Conservation (phyloP, 1,140 invertebrate genomes). For the Drosophila bocqueti region DNA sequence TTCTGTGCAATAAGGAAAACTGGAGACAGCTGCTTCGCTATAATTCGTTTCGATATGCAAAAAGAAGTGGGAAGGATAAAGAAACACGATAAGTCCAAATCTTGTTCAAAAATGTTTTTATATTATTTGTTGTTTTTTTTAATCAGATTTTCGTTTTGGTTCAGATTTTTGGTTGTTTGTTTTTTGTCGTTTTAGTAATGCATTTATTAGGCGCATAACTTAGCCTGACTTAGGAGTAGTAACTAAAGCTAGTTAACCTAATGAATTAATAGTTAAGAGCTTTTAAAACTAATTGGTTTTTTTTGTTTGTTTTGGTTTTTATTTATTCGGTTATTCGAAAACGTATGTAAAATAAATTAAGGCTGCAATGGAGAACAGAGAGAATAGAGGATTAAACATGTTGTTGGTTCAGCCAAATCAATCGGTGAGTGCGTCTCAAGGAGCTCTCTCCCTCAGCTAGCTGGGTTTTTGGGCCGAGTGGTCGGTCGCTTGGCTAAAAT, state of each 20-base stretch:
- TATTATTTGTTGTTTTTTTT: conserved; percentile 38
- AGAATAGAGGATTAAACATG: conserved; percentile 43
- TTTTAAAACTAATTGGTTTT: conserved; percentile 22
- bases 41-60: conserved; percentile 79
- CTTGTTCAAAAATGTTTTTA: conserved; percentile 67
- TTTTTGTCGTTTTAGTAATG: conserved; percentile 67
- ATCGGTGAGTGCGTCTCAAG: conserved; percentile 35
- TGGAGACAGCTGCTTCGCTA: conserved; percentile 85
- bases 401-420: conserved; percentile 26
- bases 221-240: conserved; percentile 63
- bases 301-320: conserved; percentile 29
- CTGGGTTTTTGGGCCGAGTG: conserved; percentile 7
- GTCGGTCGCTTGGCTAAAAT: conserved; percentile 65
- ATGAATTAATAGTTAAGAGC: conserved; percentile 43
- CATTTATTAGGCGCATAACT: conserved; percentile 78
- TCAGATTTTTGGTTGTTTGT: conserved; percentile 21
- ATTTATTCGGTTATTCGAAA: conserved; percentile 16
- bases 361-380: conserved; percentile 56
- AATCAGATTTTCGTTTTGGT: conserved; percentile 32
- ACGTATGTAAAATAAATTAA: conserved; percentile 41
- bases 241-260: conserved; percentile 64
- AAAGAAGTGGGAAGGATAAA: conserved; percentile 82
- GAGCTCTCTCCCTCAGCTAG: conserved; percentile 21
- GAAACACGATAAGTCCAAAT: conserved; percentile 83
- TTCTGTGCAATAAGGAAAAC: conserved; percentile 85